Conservation (phyloP, 2,113 vertebrate species). For the Polypterus bichir region DNA sequence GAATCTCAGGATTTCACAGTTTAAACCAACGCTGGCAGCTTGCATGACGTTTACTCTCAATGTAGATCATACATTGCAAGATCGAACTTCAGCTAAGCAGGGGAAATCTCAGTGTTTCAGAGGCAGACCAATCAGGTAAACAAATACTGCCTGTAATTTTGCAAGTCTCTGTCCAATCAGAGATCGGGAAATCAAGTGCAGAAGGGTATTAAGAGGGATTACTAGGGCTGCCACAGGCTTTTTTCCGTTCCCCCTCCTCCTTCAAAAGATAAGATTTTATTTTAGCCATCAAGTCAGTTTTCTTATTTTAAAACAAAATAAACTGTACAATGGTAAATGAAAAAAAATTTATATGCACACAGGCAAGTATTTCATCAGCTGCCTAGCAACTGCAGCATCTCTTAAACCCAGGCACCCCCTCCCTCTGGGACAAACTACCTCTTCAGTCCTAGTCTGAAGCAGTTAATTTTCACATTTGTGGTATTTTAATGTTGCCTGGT, state of each 20-base stretch:
- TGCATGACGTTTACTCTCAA: constrained; percentile 24
- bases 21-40: constrained; percentile 11
- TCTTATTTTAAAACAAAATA: not conserved
- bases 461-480: constrained; percentile 6
- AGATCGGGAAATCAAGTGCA: constrained; percentile 38
- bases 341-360: constrained; percentile 23
- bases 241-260: constrained; percentile 8
- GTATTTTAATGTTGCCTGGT: too few relatives aligned
- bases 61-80: constrained; percentile 28
- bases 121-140: constrained; percentile 42
- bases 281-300: constrained; percentile 20
- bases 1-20: not conserved
- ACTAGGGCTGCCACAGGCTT: constrained; percentile 36
- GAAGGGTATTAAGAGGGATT: constrained; percentile 54
- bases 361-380: constrained; percentile 26
- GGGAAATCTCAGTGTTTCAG: not conserved
- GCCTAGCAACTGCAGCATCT: constrained; percentile 40
- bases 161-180: constrained; percentile 35
- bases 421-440: constrained; percentile 16
- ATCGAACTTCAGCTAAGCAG: not conserved
- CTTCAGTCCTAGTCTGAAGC: constrained; percentile 18
- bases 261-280: constrained; percentile 19
- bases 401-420: constrained; percentile 19
- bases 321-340: not conserved
- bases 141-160: constrained; percentile 28